phyloP scores from a whole-genome alignment of 2,797 vertebrate species.

The Aeoliscus strigatus region DNA sequence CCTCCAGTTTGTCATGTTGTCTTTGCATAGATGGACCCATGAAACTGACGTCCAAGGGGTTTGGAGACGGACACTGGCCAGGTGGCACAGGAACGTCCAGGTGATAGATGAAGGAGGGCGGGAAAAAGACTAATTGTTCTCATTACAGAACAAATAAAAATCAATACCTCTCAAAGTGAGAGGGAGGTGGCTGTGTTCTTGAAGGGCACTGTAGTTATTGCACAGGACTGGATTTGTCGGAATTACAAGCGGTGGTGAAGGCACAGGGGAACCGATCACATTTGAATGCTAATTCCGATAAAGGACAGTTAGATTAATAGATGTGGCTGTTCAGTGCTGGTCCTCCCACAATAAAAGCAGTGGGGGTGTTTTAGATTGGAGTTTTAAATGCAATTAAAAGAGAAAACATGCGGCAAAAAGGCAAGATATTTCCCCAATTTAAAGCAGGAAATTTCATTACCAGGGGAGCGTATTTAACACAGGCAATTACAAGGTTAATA shows the following conservation, averaged over 20 bases:
- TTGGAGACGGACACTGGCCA: constrained; percentile 33
- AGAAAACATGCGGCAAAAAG: constrained; percentile 58
- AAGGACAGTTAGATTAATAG: constrained; percentile 72
- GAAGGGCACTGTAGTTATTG: constrained; percentile 71
- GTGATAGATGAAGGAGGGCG: constrained; percentile 67
- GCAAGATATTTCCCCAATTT: constrained; percentile 67
- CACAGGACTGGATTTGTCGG: constrained; percentile 64
- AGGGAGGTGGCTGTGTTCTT: constrained; percentile 47
- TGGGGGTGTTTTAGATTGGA: constrained; percentile 62
- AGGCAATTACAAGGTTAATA: constrained; percentile 75
- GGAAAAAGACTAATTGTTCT: constrained; percentile 75
- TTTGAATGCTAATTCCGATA: constrained; percentile 73
- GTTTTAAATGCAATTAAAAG: constrained; percentile 72
- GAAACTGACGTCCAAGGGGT: constrained; percentile 35
- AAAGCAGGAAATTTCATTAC: constrained; percentile 72
- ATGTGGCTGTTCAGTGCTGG: constrained; percentile 48
- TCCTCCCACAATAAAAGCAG: constrained; percentile 46
- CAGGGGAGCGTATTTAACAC: constrained; percentile 65
- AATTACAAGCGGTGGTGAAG: constrained; percentile 58
- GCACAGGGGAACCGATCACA: constrained; percentile 65
- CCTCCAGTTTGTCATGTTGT: constrained; percentile 8
- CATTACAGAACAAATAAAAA: constrained; percentile 75
- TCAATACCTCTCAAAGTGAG: constrained; percentile 68
- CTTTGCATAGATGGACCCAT: constrained; percentile 19
- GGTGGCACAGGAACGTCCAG: constrained; percentile 43